Evolutionary conservation across 2,888 invertebrate genomes (phyloP).

Genomic region (Ornithoptera alexandrae): DNA sequence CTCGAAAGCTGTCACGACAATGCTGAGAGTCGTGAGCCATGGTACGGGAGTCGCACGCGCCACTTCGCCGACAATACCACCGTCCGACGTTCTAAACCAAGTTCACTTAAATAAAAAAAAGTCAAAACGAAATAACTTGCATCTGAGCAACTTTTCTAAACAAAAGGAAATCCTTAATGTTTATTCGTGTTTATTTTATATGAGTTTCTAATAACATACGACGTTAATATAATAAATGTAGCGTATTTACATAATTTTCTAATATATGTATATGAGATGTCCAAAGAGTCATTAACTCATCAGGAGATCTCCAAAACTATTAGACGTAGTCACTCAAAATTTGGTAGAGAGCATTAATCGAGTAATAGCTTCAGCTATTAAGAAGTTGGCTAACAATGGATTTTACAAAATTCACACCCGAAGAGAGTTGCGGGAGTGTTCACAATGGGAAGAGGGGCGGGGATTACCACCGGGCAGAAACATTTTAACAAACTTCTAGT

Average conservation of each 20-base stretch:
- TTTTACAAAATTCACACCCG: too few relatives aligned
- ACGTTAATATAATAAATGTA: not conserved
- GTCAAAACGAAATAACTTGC: slow-evolving; percentile 18
- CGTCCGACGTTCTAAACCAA: slow-evolving; percentile 15
- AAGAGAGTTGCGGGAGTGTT: too few relatives aligned
- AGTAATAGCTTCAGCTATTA: too few relatives aligned
- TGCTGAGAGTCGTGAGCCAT: slow-evolving; percentile 36
- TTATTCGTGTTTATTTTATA: not conserved
- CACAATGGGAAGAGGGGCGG: too few relatives aligned
- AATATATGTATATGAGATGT: not conserved
- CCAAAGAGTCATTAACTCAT: too few relatives aligned
- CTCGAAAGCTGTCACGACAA: slow-evolving; percentile 40
- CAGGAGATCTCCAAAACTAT: too few relatives aligned
- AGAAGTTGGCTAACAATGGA: too few relatives aligned
- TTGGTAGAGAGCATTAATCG: too few relatives aligned
- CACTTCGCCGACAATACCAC: slow-evolving; percentile 23
- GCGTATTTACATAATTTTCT: not conserved
- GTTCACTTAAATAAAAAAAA: not conserved
- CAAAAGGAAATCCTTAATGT: not conserved
- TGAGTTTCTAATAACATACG: not conserved
- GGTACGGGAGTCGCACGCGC: slow-evolving; percentile 28
- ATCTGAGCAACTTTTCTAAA: slow-evolving; percentile 11
- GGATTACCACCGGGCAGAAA: too few relatives aligned
- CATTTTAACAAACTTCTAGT: too few relatives aligned
- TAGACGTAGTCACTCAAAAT: too few relatives aligned